Percentiles rank a stretch among this genome's conserved stretches.
Conservation (phyloP, 2,797 vertebrate species). For the Tympanoctomys barrerae region DNA sequence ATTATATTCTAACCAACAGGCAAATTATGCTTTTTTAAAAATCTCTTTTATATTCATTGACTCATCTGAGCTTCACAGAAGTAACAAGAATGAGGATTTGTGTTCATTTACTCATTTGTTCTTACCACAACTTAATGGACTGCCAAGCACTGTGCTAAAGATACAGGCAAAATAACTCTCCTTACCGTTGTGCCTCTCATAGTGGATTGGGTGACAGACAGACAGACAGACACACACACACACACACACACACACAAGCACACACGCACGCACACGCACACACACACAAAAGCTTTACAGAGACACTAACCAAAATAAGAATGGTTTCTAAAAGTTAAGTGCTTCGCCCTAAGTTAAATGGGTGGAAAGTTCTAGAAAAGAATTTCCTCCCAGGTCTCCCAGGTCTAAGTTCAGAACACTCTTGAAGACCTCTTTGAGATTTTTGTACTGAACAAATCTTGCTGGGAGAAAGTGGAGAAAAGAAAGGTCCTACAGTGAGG, state of each 20-base stretch:
- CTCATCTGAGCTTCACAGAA: background rate
- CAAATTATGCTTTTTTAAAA: constrained; percentile 39
- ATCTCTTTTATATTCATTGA: constrained; percentile 49
- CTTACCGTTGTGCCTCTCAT: background rate
- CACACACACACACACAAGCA: too few species aligned
- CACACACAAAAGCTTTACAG: background rate
- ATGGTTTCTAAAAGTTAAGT: background rate
- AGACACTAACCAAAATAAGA: background rate
- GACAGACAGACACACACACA: background rate
- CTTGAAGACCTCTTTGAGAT: background rate
- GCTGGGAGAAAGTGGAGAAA: background rate
- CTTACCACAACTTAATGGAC: background rate
- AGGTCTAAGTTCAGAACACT: background rate
- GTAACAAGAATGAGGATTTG: background rate
- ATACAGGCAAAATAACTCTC: background rate
- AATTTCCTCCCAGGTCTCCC: background rate
- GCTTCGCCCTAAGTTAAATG: background rate
- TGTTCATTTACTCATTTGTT: background rate
- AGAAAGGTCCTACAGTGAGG: background rate
- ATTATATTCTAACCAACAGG: constrained; percentile 32
- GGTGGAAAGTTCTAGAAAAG: background rate
- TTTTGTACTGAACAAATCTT: background rate
- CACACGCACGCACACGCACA: too few species aligned
- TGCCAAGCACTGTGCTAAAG: background rate
- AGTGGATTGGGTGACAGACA: background rate